phyloP scores from a whole-genome alignment of 2,888 invertebrate genomes.

The Ophion obscuratus region DNA sequence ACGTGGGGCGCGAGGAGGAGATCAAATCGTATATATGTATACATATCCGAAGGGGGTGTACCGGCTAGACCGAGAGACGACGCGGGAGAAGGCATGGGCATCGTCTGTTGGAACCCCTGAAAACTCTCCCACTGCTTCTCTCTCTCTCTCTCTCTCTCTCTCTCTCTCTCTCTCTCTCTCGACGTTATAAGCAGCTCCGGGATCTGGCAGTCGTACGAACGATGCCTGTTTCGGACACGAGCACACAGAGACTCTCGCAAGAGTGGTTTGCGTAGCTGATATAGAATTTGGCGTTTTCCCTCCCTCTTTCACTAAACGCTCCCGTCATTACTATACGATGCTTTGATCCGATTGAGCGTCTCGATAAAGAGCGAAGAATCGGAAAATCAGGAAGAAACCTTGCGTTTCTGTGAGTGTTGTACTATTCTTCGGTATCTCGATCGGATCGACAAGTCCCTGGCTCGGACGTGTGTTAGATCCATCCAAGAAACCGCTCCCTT shows the following conservation, averaged over 20 bases:
- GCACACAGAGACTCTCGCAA: constrained; percentile 68
- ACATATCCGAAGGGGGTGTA: constrained; percentile 45
- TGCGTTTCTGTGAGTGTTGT: constrained; percentile 9
- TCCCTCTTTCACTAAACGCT: constrained; percentile 37
- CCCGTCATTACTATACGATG: constrained; percentile 34
- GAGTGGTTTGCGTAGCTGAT: constrained; percentile 50
- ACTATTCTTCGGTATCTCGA: constrained; percentile 58
- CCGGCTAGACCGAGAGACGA: constrained; percentile 59
- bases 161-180: constrained; percentile 36
- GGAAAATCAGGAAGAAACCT: constrained; percentile 69
- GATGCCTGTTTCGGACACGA: constrained; percentile 73
- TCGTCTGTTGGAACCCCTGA: constrained; percentile 59
- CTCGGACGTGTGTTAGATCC: constrained; percentile 53
- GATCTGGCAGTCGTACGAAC: constrained; percentile 61
- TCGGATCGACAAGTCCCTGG: constrained; percentile 72
- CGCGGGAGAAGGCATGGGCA: constrained; percentile 48
- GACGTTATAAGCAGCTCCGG: constrained; percentile 55
- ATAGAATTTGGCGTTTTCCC: constrained; percentile 57
- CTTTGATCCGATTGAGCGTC: constrained; percentile 72
- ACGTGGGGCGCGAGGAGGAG: constrained; percentile 7
- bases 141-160: constrained; percentile 25
- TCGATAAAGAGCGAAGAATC: constrained; percentile 73
- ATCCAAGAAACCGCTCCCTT: constrained; percentile 20
- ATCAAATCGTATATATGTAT: not conserved
- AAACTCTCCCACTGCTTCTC: constrained; percentile 48